Percentiles rank a stretch among this genome's conserved stretches.
Conservation (phyloP, 2,888 invertebrate genomes). For the Cheilosia soror region DNA sequence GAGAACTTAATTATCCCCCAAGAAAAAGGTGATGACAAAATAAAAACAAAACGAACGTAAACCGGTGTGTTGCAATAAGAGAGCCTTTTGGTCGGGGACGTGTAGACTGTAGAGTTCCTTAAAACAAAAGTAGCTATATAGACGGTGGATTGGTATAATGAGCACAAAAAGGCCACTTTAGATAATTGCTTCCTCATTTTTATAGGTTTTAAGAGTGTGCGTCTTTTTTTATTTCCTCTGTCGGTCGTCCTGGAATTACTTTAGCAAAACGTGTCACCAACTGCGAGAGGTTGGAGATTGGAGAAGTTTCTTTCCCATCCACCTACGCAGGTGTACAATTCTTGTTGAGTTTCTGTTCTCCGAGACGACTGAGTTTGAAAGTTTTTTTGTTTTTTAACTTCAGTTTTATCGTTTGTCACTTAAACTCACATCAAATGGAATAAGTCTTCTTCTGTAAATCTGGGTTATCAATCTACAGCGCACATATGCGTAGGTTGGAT, state of each 20-base stretch:
- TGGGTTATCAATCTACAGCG: no score
- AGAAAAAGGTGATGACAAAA: constrained; percentile 48
- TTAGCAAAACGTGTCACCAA: constrained; percentile 42
- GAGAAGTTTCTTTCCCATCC: neutral
- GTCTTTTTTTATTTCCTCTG: neutral
- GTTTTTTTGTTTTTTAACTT: no score
- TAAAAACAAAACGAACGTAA: constrained; percentile 29
- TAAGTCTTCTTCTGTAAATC: no score
- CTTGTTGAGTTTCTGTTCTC: no score
- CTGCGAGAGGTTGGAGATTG: neutral
- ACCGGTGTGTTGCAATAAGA: constrained; percentile 35
- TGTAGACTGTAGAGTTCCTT: constrained; percentile 21
- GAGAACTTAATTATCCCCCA: constrained; percentile 49
- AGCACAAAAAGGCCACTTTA: constrained; percentile 54
- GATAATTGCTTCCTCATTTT: constrained; percentile 62
- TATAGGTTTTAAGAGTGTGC: constrained; percentile 23
- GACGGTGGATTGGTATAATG: constrained; percentile 23
- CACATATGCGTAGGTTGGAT: no score
- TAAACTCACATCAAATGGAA: no score
- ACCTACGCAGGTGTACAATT: no score
- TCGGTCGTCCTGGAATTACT: constrained; percentile 2
- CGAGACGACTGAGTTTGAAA: no score
- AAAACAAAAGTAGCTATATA: neutral
- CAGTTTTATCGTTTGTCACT: no score
- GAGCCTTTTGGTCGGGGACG: neutral